A percentile compares a stretch with the other conserved stretches of the same genome.
Conservation (phyloP, 37 sponge, comb jelly and placozoan genomes). For the Oopsacas minuta region DNA sequence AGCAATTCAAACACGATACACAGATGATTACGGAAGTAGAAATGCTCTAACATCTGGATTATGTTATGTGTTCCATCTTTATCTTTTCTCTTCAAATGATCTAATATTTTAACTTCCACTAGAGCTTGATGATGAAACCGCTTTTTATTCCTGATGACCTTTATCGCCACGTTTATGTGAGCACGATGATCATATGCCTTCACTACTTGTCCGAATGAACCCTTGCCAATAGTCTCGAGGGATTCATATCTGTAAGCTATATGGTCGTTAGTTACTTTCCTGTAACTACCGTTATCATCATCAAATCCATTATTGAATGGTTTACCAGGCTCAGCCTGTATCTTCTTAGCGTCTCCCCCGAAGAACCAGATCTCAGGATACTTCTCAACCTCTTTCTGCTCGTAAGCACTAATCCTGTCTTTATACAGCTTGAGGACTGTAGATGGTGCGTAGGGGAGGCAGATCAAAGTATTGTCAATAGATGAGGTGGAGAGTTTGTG, state of each 20-base stretch:
- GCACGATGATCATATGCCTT: constrained; percentile 95
- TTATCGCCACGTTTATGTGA: constrained; percentile 80
- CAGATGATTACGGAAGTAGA: constrained; percentile 84
- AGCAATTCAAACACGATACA: constrained; percentile 97
- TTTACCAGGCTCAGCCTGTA: constrained; percentile 60
- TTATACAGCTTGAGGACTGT: constrained; percentile 70
- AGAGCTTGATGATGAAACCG: constrained; percentile 88
- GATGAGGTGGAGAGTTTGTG: not conserved
- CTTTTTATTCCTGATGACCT: constrained; percentile 91
- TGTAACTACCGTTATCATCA: constrained; percentile 80
- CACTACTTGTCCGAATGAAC: constrained; percentile 93
- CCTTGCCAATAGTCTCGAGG: constrained; percentile 84
- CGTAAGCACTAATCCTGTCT: constrained; percentile 69
- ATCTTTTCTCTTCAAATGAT: constrained; percentile 84
- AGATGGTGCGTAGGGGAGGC: constrained; percentile 31
- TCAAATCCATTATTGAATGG: constrained; percentile 82
- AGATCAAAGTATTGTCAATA: constrained; percentile 17
- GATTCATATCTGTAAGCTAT: constrained; percentile 86
- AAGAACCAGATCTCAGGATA: constrained; percentile 80
- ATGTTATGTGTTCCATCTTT: constrained; percentile 79
- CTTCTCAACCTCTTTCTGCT: constrained; percentile 80
- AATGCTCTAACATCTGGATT: constrained; percentile 82
- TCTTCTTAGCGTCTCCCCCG: constrained; percentile 81
- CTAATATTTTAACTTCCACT: constrained; percentile 82
- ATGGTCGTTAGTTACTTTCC: constrained; percentile 76